phyloP scores from a whole-genome alignment of 2,797 vertebrate genomes.

The Melopsittacus undulatus region DNA sequence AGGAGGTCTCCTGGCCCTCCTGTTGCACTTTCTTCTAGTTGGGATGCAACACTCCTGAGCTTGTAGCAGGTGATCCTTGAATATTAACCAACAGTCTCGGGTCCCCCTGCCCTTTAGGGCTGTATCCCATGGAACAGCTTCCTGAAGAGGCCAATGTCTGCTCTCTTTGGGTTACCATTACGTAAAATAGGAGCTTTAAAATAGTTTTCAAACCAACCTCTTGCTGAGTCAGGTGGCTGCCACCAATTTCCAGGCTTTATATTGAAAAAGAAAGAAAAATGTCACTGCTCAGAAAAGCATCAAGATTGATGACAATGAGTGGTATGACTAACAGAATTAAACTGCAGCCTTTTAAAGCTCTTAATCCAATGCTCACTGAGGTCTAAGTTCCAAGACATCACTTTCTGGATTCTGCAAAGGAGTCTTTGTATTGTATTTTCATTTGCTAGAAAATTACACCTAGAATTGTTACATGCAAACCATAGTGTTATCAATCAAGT shows the following conservation, averaged over 20 bases:
- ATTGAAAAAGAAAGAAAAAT: constrained; percentile 10
- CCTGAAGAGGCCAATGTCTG: not conserved
- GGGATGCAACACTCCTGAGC: too few species aligned
- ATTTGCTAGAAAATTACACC: not conserved
- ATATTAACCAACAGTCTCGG: too few species aligned
- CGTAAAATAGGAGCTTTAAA: not conserved
- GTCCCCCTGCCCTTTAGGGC: not conserved
- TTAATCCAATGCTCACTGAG: not conserved
- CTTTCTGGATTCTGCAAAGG: not conserved
- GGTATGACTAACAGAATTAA: constrained; percentile 1
- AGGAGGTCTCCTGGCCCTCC: too few species aligned
- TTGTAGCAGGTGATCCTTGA: too few species aligned
- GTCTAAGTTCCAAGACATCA: not conserved
- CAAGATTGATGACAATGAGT: not conserved
- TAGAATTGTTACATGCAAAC: not conserved
- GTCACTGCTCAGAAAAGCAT: not conserved
- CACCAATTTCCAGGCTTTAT: not conserved
- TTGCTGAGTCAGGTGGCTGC: not conserved
- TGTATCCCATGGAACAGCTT: not conserved
- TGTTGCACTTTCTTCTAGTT: too few species aligned
- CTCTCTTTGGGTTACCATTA: not conserved
- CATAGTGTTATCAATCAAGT: not conserved
- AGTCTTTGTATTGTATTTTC: not conserved
- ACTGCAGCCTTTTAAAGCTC: not conserved
- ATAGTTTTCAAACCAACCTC: not conserved